Evolutionary conservation across 2,113 vertebrate species (phyloP).

Genomic region (Rafetus swinhoei): DNA sequence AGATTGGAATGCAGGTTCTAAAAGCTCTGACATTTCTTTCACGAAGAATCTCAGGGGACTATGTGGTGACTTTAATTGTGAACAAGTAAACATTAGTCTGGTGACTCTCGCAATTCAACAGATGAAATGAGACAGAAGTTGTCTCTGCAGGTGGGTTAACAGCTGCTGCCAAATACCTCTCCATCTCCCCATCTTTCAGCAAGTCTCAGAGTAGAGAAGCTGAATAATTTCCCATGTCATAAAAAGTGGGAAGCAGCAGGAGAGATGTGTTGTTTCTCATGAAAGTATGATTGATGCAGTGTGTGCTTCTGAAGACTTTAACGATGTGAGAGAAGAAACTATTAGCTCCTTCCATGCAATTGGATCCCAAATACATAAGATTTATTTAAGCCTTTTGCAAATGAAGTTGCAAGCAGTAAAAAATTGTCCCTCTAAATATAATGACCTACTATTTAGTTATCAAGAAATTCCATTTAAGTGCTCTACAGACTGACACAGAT

Average conservation of each 20-base stretch:
- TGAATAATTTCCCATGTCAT: constrained; percentile 62
- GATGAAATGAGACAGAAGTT: constrained; percentile 79
- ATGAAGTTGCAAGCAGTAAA: constrained; percentile 28
- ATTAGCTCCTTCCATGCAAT: constrained; percentile 7
- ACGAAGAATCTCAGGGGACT: constrained; percentile 41
- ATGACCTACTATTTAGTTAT: constrained; percentile 70
- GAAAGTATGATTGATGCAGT: constrained; percentile 21
- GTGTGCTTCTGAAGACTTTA: constrained; percentile 50
- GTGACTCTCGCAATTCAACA: constrained; percentile 73
- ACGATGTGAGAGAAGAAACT: background rate
- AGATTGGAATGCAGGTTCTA: constrained; percentile 47
- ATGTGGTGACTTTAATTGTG: constrained; percentile 73
- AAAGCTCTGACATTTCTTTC: constrained; percentile 60
- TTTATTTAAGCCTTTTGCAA: constrained; percentile 53
- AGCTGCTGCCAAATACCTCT: constrained; percentile 76
- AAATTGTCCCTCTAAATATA: constrained; percentile 65
- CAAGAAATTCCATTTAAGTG: constrained; percentile 61
- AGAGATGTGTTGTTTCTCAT: constrained; percentile 40
- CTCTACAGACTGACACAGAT: constrained; percentile 50
- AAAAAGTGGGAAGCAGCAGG: constrained; percentile 50
- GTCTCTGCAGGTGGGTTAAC: constrained; percentile 79
- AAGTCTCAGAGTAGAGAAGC: constrained; percentile 36
- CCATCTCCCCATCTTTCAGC: constrained; percentile 47
- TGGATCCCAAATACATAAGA: constrained; percentile 26
- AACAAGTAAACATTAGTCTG: constrained; percentile 77